These are phyloP conservation scores for Pyrocoelia pectoralis DNA, from an alignment of 2,888 invertebrate species.

Conservation along the genomic window DNA sequence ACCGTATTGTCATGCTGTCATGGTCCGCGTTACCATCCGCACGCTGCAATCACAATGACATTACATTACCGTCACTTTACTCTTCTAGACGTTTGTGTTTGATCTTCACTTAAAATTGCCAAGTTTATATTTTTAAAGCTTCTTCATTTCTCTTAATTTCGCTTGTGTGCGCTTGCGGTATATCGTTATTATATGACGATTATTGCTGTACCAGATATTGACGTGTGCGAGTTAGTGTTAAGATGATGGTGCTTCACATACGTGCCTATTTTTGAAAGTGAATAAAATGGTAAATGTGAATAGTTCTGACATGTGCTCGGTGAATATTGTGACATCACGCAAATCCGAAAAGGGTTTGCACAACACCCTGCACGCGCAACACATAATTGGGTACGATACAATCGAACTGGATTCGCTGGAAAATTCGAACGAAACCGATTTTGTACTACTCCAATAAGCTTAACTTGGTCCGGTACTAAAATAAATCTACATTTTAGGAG, in stretches of 20 bases:
- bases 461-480: neutral
- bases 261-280: neutral
- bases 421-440: conserved; percentile 35
- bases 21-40: conserved; percentile 48
- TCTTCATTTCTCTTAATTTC: conserved; percentile 16
- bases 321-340: conserved; percentile 51
- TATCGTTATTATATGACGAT: conserved; percentile 12
- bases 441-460: conserved; percentile 12
- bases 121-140: conserved; percentile 1
- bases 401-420: conserved; percentile 60
- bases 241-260: neutral
- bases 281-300: conserved; percentile 5
- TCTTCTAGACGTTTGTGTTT: conserved; percentile 24
- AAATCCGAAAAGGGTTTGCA: conserved; percentile 48
- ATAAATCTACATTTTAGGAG: conserved; percentile 15
- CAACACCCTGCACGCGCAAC: conserved; percentile 11
- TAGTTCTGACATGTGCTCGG: conserved; percentile 37
- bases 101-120: conserved; percentile 26
- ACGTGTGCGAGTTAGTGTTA: conserved; percentile 8
- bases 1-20: conserved; percentile 59
- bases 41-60: conserved; percentile 56
- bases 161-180: conserved; percentile 23
- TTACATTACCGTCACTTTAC: conserved; percentile 38
- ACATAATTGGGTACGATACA: conserved; percentile 40
- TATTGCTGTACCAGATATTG: conserved; percentile 16